Conservation (phyloP, 2,113 vertebrate species). For the Triplophysa tibetana region DNA sequence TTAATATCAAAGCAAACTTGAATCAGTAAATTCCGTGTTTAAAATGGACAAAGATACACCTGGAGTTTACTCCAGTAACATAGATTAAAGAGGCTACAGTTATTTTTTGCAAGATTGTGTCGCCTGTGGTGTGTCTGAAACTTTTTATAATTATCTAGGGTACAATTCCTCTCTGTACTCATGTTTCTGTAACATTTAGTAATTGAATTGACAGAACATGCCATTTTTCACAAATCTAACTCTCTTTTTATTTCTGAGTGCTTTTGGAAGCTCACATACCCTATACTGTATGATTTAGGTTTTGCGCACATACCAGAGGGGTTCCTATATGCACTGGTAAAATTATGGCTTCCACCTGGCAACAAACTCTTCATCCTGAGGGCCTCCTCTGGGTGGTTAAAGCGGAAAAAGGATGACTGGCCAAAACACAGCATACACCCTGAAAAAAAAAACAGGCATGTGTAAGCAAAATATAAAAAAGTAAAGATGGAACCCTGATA, state of each 20-base stretch:
- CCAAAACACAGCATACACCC: slow-evolving; percentile 97
- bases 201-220: background rate
- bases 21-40: slow-evolving; percentile 32
- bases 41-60: slow-evolving; percentile 7
- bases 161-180: slow-evolving; percentile 6
- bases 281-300: background rate
- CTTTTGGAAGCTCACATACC: background rate
- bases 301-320: slow-evolving; percentile 73
- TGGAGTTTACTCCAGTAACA: slow-evolving; percentile 5
- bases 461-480: background rate
- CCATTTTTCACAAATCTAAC: slow-evolving; percentile 7
- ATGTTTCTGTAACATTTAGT: slow-evolving; percentile 6
- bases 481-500: background rate
- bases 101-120: slow-evolving; percentile 26
- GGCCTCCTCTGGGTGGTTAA: slow-evolving; percentile 96
- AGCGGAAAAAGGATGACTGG: slow-evolving; percentile 90
- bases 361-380: slow-evolving; percentile 96
- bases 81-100: slow-evolving; percentile 4
- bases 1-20: background rate
- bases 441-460: slow-evolving; percentile 54
- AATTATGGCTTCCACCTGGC: slow-evolving; percentile 71
- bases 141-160: slow-evolving; percentile 32
- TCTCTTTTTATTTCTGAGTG: background rate
- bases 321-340: slow-evolving; percentile 56
- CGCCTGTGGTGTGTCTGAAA: slow-evolving; percentile 24